A percentile compares a stretch with the other conserved stretches of the same genome.
Evolutionary conservation across 2,888 invertebrate species (phyloP).

Genomic region (Crossocerus cetratus): DNA sequence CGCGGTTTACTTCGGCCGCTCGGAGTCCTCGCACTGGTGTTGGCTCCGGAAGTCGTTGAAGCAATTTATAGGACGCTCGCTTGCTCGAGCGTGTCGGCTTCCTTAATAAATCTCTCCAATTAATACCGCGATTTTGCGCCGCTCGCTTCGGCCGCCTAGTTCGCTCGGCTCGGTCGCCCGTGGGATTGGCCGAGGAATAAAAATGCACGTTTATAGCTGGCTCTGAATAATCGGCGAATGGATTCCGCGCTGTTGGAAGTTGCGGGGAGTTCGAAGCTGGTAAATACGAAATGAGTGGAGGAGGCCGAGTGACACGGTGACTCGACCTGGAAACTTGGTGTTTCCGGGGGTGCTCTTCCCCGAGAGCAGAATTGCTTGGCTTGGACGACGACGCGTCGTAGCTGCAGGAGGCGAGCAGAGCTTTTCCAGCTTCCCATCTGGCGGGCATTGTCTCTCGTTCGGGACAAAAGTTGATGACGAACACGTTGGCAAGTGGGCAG

Average conservation of each 20-base stretch:
- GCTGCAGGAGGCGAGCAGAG: conserved; percentile 8
- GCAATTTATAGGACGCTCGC: neutral
- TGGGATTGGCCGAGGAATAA: conserved; percentile 32
- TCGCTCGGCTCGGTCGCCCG: conserved; percentile 17
- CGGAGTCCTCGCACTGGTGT: conserved; percentile 54
- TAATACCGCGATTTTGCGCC: conserved; percentile 38
- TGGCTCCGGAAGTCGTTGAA: conserved; percentile 15
- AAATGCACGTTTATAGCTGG: too few species aligned
- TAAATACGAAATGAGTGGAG: conserved; percentile 14
- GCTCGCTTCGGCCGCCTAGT: conserved; percentile 18
- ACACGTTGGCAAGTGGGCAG: neutral
- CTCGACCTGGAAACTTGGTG: conserved; percentile 53
- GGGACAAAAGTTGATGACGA: conserved; percentile 23
- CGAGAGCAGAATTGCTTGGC: neutral
- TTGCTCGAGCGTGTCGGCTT: conserved; percentile 25
- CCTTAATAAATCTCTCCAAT: conserved; percentile 44
- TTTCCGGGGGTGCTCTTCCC: conserved; percentile 44
- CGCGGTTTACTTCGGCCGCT: conserved; percentile 58
- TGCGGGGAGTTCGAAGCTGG: neutral
- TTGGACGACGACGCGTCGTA: neutral
- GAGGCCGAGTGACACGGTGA: conserved; percentile 30
- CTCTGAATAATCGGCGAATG: too few species aligned
- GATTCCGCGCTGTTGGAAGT: too few species aligned
- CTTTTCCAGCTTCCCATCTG: neutral
- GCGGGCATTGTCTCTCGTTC: conserved; percentile 11